Evolutionary conservation across 2,797 vertebrate species (phyloP).

Genomic region (Pogoniulus pusillus): DNA sequence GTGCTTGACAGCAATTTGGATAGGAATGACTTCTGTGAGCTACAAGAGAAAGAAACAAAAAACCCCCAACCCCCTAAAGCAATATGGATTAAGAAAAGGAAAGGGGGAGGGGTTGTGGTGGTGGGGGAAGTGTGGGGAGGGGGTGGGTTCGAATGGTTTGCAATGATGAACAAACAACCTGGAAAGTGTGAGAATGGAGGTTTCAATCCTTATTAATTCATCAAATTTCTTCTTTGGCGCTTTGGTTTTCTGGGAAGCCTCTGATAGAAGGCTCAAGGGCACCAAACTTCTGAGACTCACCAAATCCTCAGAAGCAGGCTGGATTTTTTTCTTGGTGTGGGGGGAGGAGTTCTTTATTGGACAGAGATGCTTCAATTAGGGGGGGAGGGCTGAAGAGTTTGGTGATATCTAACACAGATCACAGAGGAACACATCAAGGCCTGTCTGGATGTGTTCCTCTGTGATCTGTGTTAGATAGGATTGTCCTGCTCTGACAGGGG

Average conservation of each 20-base stretch:
- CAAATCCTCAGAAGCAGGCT: background rate
- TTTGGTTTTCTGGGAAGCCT: too few species aligned
- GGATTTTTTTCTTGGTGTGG: background rate
- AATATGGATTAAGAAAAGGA: constrained; percentile 66
- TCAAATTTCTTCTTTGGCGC: constrained; percentile 71
- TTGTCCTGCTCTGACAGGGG: too few species aligned
- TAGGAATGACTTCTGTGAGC: constrained; percentile 69
- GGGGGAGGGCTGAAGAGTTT: too few species aligned
- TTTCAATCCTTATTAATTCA: constrained; percentile 72
- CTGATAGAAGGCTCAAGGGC: too few species aligned
- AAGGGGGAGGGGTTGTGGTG: too few species aligned
- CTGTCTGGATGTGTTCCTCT: too few species aligned
- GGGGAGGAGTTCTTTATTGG: too few species aligned
- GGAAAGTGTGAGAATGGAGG: constrained; percentile 71
- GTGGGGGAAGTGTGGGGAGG: background rate
- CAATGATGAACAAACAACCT: constrained; percentile 67
- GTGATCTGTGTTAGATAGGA: too few species aligned
- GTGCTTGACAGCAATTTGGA: constrained; percentile 70
- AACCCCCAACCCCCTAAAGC: constrained; percentile 56
- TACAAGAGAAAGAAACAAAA: constrained; percentile 25
- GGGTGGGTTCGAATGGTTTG: constrained; percentile 61
- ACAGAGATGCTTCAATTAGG: too few species aligned
- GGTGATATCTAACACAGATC: too few species aligned
- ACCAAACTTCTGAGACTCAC: constrained; percentile 5
- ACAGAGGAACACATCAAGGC: too few species aligned